phyloP scores from a whole-genome alignment of 1,140 invertebrate species.

The Euura saliciscinereae region DNA sequence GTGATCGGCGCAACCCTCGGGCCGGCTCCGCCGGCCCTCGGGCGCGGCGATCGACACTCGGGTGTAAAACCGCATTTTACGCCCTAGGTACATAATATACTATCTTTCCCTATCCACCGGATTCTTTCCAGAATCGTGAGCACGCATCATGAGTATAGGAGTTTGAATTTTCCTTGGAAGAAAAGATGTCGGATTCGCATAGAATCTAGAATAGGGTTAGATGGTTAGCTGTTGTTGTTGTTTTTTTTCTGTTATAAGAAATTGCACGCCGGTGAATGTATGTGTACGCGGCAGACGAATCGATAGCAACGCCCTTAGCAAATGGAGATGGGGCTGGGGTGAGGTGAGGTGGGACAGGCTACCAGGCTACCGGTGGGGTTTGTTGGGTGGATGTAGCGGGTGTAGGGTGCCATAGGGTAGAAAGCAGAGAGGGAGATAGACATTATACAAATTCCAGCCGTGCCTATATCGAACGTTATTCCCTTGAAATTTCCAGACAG shows the following conservation, averaged over 20 bases:
- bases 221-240: no score
- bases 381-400: background rate
- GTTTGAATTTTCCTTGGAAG: no score
- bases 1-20: no score
- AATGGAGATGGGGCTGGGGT: background rate
- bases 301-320: conserved; percentile 3
- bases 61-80: no score
- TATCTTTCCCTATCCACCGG: no score
- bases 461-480: background rate
- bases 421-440: background rate
- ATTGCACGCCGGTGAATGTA: conserved; percentile 4
- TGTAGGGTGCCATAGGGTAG: background rate
- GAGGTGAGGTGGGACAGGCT: conserved; percentile 1
- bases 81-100: no score
- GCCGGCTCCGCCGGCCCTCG: no score
- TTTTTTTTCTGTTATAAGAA: background rate
- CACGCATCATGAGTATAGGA: no score
- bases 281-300: conserved; percentile 5
- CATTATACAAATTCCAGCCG: conserved; percentile 4
- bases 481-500: conserved; percentile 1
- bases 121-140: no score
- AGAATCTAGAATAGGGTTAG: no score
- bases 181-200: no score
- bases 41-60: no score
- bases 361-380: background rate